A percentile compares a stretch with the other conserved stretches of the same genome.
Evolutionary conservation across 2,113 vertebrate species (phyloP).

Genomic region (Illadopsis cleaveri): DNA sequence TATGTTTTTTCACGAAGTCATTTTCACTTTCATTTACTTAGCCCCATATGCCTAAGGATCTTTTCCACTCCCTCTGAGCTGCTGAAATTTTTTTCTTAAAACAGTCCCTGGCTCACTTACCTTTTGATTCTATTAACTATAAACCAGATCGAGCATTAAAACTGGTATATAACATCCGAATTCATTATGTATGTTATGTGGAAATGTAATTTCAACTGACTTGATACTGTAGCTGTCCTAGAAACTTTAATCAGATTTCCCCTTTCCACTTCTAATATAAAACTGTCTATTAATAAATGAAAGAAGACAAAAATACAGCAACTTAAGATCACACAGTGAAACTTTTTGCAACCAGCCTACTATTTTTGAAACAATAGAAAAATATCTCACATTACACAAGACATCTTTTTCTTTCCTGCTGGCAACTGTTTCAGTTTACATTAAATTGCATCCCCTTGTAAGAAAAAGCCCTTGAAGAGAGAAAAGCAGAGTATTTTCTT

Average conservation of each 20-base stretch:
- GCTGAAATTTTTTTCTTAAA: not conserved
- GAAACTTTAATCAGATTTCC: conserved; percentile 26
- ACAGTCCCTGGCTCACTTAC: not conserved
- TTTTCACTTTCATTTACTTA: not conserved
- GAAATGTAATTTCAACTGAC: conserved; percentile 13
- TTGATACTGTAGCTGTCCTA: not conserved
- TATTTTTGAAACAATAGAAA: not conserved
- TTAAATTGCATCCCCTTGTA: not conserved
- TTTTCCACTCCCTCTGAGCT: not conserved
- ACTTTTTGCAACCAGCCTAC: not conserved
- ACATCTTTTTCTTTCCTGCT: not conserved
- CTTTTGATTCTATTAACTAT: conserved; percentile 19
- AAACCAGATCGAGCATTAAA: conserved; percentile 18
- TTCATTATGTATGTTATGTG: not conserved
- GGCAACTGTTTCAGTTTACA: not conserved
- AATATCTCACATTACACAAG: not conserved
- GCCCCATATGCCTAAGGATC: not conserved
- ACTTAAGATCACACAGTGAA: not conserved
- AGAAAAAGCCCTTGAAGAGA: not conserved
- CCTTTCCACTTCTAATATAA: not conserved
- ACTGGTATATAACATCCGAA: not conserved
- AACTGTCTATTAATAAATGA: not conserved
- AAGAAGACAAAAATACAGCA: not conserved
- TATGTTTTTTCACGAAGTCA: not conserved
- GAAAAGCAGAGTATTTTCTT: not conserved